Evolutionary conservation across 30 jellyfish, hydroid and myxozoan genomes (phyloP).

Genomic region (Turritopsis dohrnii): DNA sequence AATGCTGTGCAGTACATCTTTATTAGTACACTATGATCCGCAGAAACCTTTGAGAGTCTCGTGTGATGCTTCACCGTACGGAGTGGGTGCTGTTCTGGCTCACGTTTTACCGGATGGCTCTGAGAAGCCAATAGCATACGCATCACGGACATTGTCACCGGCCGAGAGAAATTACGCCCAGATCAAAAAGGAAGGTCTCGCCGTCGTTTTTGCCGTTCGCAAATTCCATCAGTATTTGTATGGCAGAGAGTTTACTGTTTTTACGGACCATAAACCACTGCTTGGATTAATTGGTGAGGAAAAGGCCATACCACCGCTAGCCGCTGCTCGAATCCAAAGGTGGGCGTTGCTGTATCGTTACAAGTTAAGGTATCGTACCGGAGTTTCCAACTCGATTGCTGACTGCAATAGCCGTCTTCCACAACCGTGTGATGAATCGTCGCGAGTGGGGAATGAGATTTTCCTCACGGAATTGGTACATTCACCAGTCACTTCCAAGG

Average conservation of each 20-base stretch:
- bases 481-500: too few relatives aligned
- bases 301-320: too few relatives aligned
- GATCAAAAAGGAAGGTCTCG: constrained; percentile 44
- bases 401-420: too few relatives aligned
- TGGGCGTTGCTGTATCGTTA: too few relatives aligned
- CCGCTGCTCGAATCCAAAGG: too few relatives aligned
- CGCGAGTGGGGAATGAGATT: too few relatives aligned
- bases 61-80: constrained; percentile 54
- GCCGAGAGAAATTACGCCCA: constrained; percentile 37
- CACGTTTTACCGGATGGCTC: constrained; percentile 23
- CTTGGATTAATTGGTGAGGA: too few relatives aligned
- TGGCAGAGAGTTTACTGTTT: constrained; percentile 29
- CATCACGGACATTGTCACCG: constrained; percentile 32
- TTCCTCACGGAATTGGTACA: too few relatives aligned
- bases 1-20: constrained; percentile 18
- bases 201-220: constrained; percentile 40
- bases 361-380: too few relatives aligned
- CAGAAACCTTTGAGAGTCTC: constrained; percentile 17
- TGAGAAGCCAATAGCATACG: constrained; percentile 22
- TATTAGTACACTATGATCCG: constrained; percentile 50
- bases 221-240: constrained; percentile 51
- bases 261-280: constrained; percentile 47
- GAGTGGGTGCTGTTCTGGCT: constrained; percentile 65
- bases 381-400: too few relatives aligned
- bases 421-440: too few relatives aligned